Evolutionary conservation across 2,113 vertebrate genomes (phyloP), one percentile per base, ranked within the genome.

Genomic region (Lontra canadensis): DNA sequence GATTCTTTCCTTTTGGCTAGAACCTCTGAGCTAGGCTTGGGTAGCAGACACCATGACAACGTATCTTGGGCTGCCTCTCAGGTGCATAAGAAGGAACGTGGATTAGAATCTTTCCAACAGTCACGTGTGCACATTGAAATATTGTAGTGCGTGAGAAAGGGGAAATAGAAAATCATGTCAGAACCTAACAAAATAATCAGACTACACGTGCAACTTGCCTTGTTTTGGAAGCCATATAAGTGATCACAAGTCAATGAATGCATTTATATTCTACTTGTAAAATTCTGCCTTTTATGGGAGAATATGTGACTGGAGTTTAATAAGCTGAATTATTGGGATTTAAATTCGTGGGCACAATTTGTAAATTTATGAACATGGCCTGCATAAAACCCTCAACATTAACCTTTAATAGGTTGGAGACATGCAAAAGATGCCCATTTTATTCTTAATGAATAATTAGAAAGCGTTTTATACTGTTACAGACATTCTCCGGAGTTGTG

Each of bases 401-500:
- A 97, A 96, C 86, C 80, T 96, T 93, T 84, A 47, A 18, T 81
- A 78, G 90, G 15, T 82, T 84, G 74, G 25, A 79, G 57, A 81
- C 17, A 74, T 42, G n/a, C 4, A 61, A 57, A 36, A 59, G 89
- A 87, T 89, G 42, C 39, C 59, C 29, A 42, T 93, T 90, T 94
- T 92, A 47, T 90, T 74, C 34, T 93, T 94, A 94, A 87, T 71
- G 36, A 95, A 87, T 87, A 96, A 97, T 96, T 89, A 96, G 86
- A 63, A 94, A 93, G 36, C 44, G 63, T 86, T 91, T 94, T 93
- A 78, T 9, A 83, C 13, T 42, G 26, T 84, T 93, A 88, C 6
- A 82, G 90, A 96, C 31, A 73, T 82, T 90, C 42, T 89, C 26
- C 7, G 39, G 47, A 94, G 55, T 74, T 23, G 0, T 80, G 73